These are phyloP conservation scores for Nemapogon koenigi DNA, from an alignment of 2,888 invertebrate species.

Conservation along the genomic window DNA sequence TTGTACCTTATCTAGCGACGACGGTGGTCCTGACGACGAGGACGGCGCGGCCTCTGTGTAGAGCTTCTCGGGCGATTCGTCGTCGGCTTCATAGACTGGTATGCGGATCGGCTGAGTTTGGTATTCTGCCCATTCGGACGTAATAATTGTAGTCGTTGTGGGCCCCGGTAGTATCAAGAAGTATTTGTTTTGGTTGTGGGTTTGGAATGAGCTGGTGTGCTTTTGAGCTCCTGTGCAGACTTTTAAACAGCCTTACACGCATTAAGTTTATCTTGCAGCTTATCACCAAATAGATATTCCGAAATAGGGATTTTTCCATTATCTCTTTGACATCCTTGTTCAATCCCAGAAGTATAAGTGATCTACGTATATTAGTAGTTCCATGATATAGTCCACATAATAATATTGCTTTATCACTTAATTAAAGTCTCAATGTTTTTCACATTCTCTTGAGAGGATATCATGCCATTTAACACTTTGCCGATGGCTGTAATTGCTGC, in stretches of 20 bases:
- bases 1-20: too few relatives aligned
- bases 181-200: too few relatives aligned
- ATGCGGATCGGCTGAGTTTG: neutral
- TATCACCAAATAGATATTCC: constrained; percentile 9
- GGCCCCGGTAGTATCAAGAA: too few relatives aligned
- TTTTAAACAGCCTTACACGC: constrained; percentile 5
- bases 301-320: neutral
- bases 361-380: neutral
- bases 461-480: constrained; percentile 8
- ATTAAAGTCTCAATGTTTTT: neutral
- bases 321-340: constrained; percentile 5
- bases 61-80: neutral
- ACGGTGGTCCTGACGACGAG: too few relatives aligned
- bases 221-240: neutral
- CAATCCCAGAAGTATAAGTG: constrained; percentile 1
- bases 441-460: neutral
- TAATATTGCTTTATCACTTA: constrained; percentile 7
- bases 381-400: constrained; percentile 5
- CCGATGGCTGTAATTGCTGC: constrained; percentile 1
- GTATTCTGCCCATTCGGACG: neutral
- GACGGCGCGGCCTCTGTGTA: neutral
- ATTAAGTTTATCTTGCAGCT: constrained; percentile 7
- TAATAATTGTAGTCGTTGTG: too few relatives aligned
- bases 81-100: neutral
- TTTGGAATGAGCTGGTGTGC: too few relatives aligned